Base-by-base conservation (phyloP, 2,888 invertebrate species). In the Drosophila acutilabella region DNA sequence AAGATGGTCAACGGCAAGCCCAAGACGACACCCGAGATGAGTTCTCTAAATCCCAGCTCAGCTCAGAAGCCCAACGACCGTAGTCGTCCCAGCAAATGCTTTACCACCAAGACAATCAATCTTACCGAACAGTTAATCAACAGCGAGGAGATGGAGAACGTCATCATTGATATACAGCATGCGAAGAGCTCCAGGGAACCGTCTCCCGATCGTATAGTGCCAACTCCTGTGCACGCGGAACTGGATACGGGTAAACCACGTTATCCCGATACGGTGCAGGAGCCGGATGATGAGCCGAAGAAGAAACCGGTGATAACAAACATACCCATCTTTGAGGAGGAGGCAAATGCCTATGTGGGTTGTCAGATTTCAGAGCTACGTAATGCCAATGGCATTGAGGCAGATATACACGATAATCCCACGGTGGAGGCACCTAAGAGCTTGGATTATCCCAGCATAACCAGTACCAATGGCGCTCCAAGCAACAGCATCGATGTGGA, bases 171-270 rank as follows among this genome's bases (percentile, higher is more conserved):
- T 89, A 94, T 95, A 50, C 94, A 95, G 89, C 94, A 95, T 89
- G 95, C 96, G 0, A 95, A 95, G 91, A 96, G 96, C 52, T 96
- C 96, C 0, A 92, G 96, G 16, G 96, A 96, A 91, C 95, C 95
- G 53, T 95, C 96, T 4, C 96, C 96, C 0, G 95, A 96, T 87
- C 94, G 95, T 68, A 94, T 95, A 60, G 95, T 95, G 80, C 95
- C 95, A 0, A 94, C 94, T 10, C 95, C 95, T 0, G 93, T 95
- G 4, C 93, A 94, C 41, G 93, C 94, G 7, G 81, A 90, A 36
- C 13, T 89, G 13, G 89, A 91, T 52, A 93, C 94, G 2, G 94
- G 94, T 51, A 94, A 93, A 58, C 95, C 95, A 3, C 93, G 96
- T 60, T 96, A 95, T 88, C 96, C 96, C 0, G 96, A 96, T 90